A percentile compares a stretch with the other conserved stretches of the same genome.
Conservation (phyloP, 2,113 vertebrate genomes). For the Heterochromis multidens region DNA sequence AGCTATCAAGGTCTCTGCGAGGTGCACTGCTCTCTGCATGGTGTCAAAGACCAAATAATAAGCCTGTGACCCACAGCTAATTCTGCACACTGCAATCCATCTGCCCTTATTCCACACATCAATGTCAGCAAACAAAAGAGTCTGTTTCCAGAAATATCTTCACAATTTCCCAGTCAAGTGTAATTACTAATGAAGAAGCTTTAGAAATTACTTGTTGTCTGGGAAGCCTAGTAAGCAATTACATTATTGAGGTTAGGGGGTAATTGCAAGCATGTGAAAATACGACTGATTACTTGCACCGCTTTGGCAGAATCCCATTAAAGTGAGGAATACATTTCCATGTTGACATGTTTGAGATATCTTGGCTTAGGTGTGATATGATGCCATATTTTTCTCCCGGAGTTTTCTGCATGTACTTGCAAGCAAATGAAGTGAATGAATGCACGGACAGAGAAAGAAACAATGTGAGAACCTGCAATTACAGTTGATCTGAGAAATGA, state of each 20-base stretch:
- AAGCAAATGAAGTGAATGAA: background rate
- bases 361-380: background rate
- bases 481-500: background rate
- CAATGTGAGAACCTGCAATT: background rate
- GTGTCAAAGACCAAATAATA: slow-evolving; percentile 31
- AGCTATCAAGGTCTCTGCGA: slow-evolving; percentile 13
- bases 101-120: background rate
- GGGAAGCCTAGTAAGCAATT: slow-evolving; percentile 7
- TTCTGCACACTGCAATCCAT: background rate
- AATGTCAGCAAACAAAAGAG: background rate
- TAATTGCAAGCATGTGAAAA: slow-evolving; percentile 51
- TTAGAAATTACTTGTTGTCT: background rate
- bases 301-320: slow-evolving; percentile 39
- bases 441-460: background rate
- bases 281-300: background rate
- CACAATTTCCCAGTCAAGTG: background rate
- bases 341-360: slow-evolving; percentile 22
- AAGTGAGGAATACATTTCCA: background rate
- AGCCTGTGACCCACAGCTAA: slow-evolving; percentile 37
- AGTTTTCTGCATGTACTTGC: background rate
- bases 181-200: slow-evolving; percentile 31
- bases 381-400: background rate
- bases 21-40: background rate
- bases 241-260: slow-evolving; percentile 54
- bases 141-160: background rate